These are phyloP conservation scores for Leptopilina boulardi DNA, from an alignment of 1,140 invertebrate species.

Conservation along the genomic window DNA sequence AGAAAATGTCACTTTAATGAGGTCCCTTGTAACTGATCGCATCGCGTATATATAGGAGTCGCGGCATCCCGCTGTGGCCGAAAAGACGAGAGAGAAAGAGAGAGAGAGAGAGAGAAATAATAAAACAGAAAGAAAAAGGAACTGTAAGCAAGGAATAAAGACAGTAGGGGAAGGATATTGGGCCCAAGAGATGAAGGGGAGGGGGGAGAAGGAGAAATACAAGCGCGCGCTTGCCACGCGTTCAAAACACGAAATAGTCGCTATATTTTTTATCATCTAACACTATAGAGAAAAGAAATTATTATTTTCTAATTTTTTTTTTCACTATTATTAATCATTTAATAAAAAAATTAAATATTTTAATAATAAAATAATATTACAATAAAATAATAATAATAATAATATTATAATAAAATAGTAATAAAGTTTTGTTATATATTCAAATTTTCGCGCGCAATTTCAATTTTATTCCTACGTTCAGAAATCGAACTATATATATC, in stretches of 20 bases:
- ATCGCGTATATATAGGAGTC: conserved; percentile 43
- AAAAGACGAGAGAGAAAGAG: conserved; percentile 21
- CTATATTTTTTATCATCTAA: not conserved
- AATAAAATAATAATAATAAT: too few relatives aligned
- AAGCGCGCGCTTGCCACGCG: conserved; percentile 38
- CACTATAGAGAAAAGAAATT: not conserved
- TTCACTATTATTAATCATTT: too few relatives aligned
- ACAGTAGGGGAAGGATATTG: not conserved
- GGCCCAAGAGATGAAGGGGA: conserved; percentile 1
- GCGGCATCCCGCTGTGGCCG: conserved; percentile 43
- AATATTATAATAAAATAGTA: too few relatives aligned
- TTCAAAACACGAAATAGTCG: not conserved
- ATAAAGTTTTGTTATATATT: too few relatives aligned
- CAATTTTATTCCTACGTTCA: too few relatives aligned
- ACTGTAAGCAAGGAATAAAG: conserved; percentile 27
- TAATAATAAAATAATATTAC: too few relatives aligned
- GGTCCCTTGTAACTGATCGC: conserved; percentile 52
- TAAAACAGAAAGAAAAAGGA: conserved; percentile 17
- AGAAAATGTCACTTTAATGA: conserved; percentile 54
- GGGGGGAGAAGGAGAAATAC: conserved; percentile 41
- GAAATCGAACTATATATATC: too few relatives aligned
- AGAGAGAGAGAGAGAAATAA: conserved; percentile 31
- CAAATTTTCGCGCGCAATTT: too few relatives aligned
- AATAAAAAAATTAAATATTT: too few relatives aligned
- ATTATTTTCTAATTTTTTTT: too few relatives aligned